Evolutionary conservation across 2,113 vertebrate species (phyloP), one percentile per base, ranked within the genome.

Genomic region (Atlantisia rogersi): DNA sequence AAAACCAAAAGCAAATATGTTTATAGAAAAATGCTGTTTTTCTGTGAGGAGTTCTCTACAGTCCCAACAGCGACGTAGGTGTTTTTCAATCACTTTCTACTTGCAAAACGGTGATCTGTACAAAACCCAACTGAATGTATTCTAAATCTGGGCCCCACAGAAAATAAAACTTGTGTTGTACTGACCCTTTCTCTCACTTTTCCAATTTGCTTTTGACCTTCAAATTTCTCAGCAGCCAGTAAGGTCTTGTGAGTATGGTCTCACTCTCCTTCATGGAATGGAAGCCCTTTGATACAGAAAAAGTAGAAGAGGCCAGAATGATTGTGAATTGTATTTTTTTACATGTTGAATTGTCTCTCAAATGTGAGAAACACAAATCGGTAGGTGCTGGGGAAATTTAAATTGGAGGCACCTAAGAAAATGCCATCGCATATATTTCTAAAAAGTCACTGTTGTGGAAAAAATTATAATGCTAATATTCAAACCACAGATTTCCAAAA

Each of bases 401-500:
- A 93, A 78, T 28, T 26, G 48, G 87, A 95, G 80, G 70, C 92
- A 93, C 32, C 75, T 60, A 88, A 83, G 64, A 94, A 91, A 94
- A 94, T 86, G 80, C 60, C 80, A 92, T 44, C 69, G 37, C 32
- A 52, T 64, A n/a, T 58, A 67, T 63, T 81, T 93, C 69, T 83
- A 91, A 87, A 83, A 92, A 85, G 58, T 92, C 74, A 92, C 50
- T 76, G 59, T 83, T 84, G 86, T 85, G 95, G 91, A 82, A 90
- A 88, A 65, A 71, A 77, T 46, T 56, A 95, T 55, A 82, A 92
- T 70, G 92, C 83, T 86, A 92, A 92, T 96, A 96, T 58, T 94
- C 88, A 98, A 98, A 97, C 92, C 98, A 98, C 95, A 94, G 96
- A 98, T 93, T 97, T 97, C 97, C 96, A 97, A 97, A 97, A 98